These are phyloP conservation scores for Bimastos eiseni DNA, from an alignment of 2,888 invertebrate genomes.

Conservation along the genomic window DNA sequence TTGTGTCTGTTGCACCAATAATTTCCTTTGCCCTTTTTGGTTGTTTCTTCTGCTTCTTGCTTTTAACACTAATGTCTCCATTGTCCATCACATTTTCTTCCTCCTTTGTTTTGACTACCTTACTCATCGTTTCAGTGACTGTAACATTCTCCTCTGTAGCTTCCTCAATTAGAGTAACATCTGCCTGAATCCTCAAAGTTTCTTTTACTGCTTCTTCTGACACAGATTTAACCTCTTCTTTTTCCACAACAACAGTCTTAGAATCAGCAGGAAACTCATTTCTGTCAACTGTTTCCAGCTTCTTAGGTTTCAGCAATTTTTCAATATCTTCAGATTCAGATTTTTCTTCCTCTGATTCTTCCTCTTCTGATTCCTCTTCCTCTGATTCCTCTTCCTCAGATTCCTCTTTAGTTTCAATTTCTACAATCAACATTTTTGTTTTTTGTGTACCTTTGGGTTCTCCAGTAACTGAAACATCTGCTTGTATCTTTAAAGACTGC, in stretches of 20 bases:
- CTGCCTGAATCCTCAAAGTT: neutral
- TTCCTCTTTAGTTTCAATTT: neutral
- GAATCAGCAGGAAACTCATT: neutral
- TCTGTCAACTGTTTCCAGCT: neutral
- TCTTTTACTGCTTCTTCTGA: neutral
- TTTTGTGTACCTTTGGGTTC: neutral
- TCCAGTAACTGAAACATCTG: too few relatives aligned
- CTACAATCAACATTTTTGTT: neutral
- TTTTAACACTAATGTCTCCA: neutral
- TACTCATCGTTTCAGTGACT: neutral
- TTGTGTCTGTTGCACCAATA: slow-evolving; percentile 3
- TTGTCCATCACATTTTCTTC: neutral
- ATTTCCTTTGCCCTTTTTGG: neutral
- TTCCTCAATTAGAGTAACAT: neutral
- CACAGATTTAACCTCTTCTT: neutral
- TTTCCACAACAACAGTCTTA: too few relatives aligned
- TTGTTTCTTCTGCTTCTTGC: slow-evolving; percentile 18
- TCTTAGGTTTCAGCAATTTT: neutral
- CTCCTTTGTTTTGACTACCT: neutral
- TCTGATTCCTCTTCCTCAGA: neutral
- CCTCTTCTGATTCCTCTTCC: neutral
- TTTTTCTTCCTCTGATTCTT: neutral
- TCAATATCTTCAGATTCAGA: neutral
- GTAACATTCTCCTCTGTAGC: neutral
- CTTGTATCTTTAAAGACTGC: neutral